Evolutionary conservation across 2,888 invertebrate genomes (phyloP), one percentile per base, ranked within the genome.

Genomic region (Pantelozetes paolii): DNA sequence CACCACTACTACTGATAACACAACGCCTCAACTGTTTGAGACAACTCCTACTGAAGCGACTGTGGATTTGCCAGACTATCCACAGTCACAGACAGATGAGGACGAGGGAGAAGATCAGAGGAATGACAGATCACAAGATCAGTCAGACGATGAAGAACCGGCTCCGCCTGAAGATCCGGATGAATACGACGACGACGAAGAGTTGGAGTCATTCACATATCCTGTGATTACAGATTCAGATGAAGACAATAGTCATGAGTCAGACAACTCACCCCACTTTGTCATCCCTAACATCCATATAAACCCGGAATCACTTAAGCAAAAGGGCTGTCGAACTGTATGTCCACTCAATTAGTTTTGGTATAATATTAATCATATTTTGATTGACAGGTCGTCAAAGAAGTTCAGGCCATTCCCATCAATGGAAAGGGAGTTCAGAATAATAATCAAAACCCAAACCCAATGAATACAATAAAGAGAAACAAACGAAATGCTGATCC

Each of bases 351-450:
- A 23, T 23, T 2, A 2, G 23, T 67, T 67, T 67, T 1, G 15
- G 3, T 67, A 3, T 36, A 18, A 13, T 28, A 28, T 57, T 6
- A 28, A 28, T 28, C 15, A 28, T 57, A 5, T 23, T 20, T 76
- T 0, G 71, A 67, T 3, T 54, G 71, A 30, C 73, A 76, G 45
- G 76, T 76, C 73, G 74, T 77, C 13, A 75, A 71, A 30, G 71
- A 73, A 30, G 71, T 76, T 18, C 77, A 76, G 11, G 50, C 20
- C 0, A 71, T 71, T 71, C 50, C 50, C 5, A 28, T 48, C 2
- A 36, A n/a, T 1, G n/a, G n/a, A n/a, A 70, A 48, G 13, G 30
- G 30, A 70, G 15, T 13, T 1, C 26, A 48, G 13, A 28, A 42
- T 26, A 13, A 28, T 20, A 67, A 42, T 3, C 32, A 15, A 9